phyloP scores from a whole-genome alignment of 1,140 invertebrate species.

The Calephelis nemesis region DNA sequence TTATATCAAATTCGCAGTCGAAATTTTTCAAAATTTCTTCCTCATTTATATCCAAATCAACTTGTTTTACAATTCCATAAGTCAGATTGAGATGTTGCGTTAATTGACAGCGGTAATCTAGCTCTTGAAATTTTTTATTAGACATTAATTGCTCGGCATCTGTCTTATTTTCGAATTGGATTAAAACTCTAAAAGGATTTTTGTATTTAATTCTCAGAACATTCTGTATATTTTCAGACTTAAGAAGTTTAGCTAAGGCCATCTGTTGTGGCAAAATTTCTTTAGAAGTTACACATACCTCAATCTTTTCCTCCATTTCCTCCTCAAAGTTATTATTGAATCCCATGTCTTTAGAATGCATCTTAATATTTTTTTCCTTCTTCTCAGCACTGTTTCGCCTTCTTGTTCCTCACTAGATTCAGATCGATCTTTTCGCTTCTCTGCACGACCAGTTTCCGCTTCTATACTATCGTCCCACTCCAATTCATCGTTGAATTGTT shows the following conservation, averaged over 20 bases:
- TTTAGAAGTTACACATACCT: neutral
- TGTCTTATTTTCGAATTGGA: slow-evolving; percentile 26
- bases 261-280: slow-evolving; percentile 39
- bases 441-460: neutral
- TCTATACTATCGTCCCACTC: neutral
- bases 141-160: slow-evolving; percentile 31
- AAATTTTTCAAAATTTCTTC: slow-evolving; percentile 32
- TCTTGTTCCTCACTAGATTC: neutral
- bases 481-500: neutral
- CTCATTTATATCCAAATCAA: slow-evolving; percentile 32
- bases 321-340: neutral
- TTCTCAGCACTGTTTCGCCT: neutral
- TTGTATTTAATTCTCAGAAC: slow-evolving; percentile 40
- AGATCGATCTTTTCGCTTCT: slow-evolving; percentile 8
- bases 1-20: slow-evolving; percentile 25
- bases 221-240: slow-evolving; percentile 30
- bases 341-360: neutral
- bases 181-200: slow-evolving; percentile 32
- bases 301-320: neutral
- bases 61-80: slow-evolving; percentile 31
- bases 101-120: slow-evolving; percentile 28
- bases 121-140: slow-evolving; percentile 28
- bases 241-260: slow-evolving; percentile 36
- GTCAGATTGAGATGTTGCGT: slow-evolving; percentile 24
- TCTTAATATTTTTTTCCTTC: neutral